Evolutionary conservation across 1,140 invertebrate genomes (phyloP).

Genomic region (Drosophila tani): DNA sequence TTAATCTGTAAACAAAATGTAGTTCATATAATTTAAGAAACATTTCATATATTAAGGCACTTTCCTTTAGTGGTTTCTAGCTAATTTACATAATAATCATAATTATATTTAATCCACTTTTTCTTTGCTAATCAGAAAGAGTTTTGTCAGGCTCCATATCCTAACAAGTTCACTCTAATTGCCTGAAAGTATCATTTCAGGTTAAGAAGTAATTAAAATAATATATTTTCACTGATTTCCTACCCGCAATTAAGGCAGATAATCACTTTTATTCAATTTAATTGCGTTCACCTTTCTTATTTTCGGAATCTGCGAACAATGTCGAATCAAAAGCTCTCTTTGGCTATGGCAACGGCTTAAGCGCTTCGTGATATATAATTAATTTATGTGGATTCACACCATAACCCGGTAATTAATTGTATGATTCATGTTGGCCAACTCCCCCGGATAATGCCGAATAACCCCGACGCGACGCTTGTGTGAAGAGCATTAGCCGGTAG

Average conservation of each 20-base stretch:
- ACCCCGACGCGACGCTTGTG: conserved; percentile 2
- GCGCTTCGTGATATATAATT: conserved; percentile 18
- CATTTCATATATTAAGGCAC: too few relatives aligned
- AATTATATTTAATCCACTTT: neutral
- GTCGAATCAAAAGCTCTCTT: conserved; percentile 9
- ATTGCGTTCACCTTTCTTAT: conserved; percentile 15
- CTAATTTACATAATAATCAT: too few relatives aligned
- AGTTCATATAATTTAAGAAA: neutral
- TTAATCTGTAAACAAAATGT: neutral
- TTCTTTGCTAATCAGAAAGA: neutral
- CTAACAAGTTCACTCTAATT: neutral
- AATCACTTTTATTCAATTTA: conserved; percentile 8
- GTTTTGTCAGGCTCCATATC: neutral
- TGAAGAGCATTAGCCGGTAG: conserved; percentile 32
- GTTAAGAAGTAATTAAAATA: neutral
- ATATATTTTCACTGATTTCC: neutral
- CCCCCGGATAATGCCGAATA: conserved; percentile 13
- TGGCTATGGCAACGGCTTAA: conserved; percentile 17
- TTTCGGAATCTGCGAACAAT: conserved; percentile 9
- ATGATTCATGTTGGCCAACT: conserved; percentile 30
- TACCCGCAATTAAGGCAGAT: neutral
- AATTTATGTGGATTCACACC: conserved; percentile 40
- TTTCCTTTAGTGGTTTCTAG: too few relatives aligned
- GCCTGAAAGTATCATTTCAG: neutral
- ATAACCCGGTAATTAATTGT: conserved; percentile 31